Percentiles rank a stretch among this genome's conserved stretches.
Evolutionary conservation across 1,140 invertebrate species (phyloP).

Genomic region (Brachionus asplanchnoidis): DNA sequence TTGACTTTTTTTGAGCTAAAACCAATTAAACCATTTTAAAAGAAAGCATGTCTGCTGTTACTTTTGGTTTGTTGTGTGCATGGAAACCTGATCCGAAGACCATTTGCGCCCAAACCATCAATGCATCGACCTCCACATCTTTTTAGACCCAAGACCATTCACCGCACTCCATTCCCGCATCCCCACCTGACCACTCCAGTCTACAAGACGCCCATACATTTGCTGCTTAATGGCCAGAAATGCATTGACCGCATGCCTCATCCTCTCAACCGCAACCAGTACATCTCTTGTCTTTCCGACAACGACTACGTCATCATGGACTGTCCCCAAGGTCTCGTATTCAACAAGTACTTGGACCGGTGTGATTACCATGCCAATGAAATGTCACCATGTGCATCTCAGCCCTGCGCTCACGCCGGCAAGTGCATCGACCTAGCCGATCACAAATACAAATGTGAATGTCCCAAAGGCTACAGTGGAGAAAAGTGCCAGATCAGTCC

Average conservation of each 20-base stretch:
- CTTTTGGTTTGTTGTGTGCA: background rate
- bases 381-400: background rate
- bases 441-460: constrained; percentile 28
- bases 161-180: background rate
- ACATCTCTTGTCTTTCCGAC: background rate
- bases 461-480: background rate
- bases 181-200: background rate
- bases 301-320: constrained; percentile 31
- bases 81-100: background rate
- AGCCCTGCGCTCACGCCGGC: background rate
- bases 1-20: background rate
- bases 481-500: background rate
- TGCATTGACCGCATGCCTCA: constrained; percentile 8
- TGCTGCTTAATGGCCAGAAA: background rate
- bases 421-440: background rate
- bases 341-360: constrained; percentile 37
- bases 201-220: background rate
- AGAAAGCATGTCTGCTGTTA: background rate
- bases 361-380: constrained; percentile 26
- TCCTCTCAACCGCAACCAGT: background rate
- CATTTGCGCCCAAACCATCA: background rate
- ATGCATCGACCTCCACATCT: background rate
- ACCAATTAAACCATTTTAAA: background rate
- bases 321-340: constrained; percentile 8
- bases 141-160: background rate